Conservation (phyloP, 2,113 vertebrate genomes). For the Gorilla gorilla region DNA sequence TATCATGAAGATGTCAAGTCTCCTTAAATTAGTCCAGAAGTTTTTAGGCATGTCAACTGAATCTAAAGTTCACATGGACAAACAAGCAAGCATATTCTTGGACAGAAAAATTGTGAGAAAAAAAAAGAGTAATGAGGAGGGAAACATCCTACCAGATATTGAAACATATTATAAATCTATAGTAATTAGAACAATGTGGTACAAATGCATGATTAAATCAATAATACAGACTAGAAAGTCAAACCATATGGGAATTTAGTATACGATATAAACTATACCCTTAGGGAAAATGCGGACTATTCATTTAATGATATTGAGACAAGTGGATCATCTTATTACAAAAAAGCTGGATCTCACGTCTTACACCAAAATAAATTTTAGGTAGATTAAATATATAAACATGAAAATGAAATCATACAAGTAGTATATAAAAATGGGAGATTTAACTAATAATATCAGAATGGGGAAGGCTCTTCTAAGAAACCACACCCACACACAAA, state of each 20-base stretch:
- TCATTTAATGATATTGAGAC: constrained; percentile 2
- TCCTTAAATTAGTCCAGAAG: not conserved
- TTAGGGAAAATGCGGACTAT: not conserved
- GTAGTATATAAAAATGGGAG: not conserved
- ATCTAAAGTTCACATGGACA: not conserved
- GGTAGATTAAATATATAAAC: not conserved
- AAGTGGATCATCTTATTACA: not conserved
- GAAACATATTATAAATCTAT: not conserved
- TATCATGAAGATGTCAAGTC: not conserved
- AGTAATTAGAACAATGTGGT: not conserved
- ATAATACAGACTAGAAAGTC: not conserved
- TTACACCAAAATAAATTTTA: not conserved
- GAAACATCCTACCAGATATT: not conserved
- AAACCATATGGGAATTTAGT: not conserved
- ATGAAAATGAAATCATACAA: constrained; percentile 5
- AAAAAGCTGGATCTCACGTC: not conserved
- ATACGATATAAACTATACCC: not conserved
- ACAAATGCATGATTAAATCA: not conserved
- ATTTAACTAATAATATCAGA: not conserved
- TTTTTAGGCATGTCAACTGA: not conserved
- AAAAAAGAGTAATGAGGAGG: not conserved
- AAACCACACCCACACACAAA: not conserved
- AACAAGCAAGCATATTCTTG: not conserved
- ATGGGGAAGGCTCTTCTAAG: not conserved
- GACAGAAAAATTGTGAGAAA: not conserved